These are phyloP conservation scores for Tetragnatha versicolor DNA, from an alignment of 1,140 invertebrate species.

Conservation along the genomic window DNA sequence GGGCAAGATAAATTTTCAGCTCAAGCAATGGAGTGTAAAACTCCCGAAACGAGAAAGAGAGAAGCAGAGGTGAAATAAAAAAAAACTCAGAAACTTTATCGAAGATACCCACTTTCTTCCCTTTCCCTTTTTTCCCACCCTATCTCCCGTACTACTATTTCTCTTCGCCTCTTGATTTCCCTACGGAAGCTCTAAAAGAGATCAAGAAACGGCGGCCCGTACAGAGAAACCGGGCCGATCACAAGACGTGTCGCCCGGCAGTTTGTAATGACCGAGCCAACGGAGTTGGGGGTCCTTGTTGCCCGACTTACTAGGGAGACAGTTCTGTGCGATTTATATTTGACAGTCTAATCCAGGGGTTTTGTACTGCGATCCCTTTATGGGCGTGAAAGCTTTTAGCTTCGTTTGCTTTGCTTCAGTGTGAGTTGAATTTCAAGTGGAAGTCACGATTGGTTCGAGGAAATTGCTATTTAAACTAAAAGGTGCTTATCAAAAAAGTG, in stretches of 20 bases:
- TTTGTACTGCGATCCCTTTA: too few relatives aligned
- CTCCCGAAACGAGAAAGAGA: not conserved
- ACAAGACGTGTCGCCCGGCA: not conserved
- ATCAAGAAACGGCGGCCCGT: slow-evolving; percentile 41
- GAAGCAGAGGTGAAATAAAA: slow-evolving; percentile 2
- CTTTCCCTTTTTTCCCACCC: slow-evolving; percentile 14
- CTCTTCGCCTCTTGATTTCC: slow-evolving; percentile 32
- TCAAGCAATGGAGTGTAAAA: slow-evolving; percentile 39
- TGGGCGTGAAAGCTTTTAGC: too few relatives aligned
- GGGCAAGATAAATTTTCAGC: slow-evolving; percentile 38
- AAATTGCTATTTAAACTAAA: too few relatives aligned
- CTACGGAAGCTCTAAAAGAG: slow-evolving; percentile 43
- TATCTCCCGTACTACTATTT: slow-evolving; percentile 7
- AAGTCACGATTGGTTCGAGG: too few relatives aligned
- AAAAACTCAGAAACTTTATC: slow-evolving; percentile 40
- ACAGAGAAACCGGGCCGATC: not conserved
- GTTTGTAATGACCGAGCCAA: slow-evolving; percentile 6
- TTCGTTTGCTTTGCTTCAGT: too few relatives aligned
- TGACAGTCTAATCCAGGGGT: slow-evolving; percentile 1
- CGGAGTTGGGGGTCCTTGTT: not conserved
- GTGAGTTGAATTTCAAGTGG: too few relatives aligned
- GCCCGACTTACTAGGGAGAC: too few relatives aligned
- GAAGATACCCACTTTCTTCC: slow-evolving; percentile 11
- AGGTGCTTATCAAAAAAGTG: too few relatives aligned
- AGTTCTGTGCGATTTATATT: slow-evolving; percentile 1